A percentile compares a stretch with the other conserved stretches of the same genome.
Conservation (phyloP, 2,797 vertebrate species). For the Galagoides demidoff region DNA sequence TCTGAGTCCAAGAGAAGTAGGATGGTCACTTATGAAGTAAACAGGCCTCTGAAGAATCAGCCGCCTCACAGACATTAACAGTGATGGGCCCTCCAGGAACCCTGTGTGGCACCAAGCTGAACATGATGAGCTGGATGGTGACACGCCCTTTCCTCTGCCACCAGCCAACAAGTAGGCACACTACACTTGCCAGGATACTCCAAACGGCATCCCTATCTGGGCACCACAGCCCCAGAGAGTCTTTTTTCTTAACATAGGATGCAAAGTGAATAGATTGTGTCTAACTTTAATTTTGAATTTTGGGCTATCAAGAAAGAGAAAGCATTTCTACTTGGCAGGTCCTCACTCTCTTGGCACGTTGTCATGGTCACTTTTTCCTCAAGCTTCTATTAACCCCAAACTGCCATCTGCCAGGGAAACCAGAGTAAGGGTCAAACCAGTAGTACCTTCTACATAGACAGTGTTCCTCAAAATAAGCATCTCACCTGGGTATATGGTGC, state of each 20-base stretch:
- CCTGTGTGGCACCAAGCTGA: too few species aligned
- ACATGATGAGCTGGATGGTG: too few species aligned
- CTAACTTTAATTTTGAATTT: background rate
- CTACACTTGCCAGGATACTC: too few species aligned
- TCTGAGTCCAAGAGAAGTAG: background rate
- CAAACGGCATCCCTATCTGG: background rate
- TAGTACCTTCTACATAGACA: background rate
- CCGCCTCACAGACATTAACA: background rate
- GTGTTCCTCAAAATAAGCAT: background rate
- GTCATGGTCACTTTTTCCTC: background rate
- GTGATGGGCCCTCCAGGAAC: background rate
- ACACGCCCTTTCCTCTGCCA: fast-evolving
- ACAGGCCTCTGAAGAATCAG: background rate
- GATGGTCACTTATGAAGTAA: too few species aligned
- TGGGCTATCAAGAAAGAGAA: background rate
- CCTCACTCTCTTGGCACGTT: too few species aligned
- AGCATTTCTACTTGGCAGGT: background rate
- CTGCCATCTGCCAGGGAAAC: background rate
- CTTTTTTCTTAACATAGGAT: background rate
- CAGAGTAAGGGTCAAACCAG: background rate
- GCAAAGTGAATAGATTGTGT: background rate
- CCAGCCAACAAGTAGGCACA: background rate
- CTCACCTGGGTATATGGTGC: too few species aligned
- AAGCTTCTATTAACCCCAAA: background rate
- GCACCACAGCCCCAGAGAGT: background rate